Evolutionary conservation across 2,797 vertebrate genomes (phyloP).

Genomic region (Tenualosa ilisha): DNA sequence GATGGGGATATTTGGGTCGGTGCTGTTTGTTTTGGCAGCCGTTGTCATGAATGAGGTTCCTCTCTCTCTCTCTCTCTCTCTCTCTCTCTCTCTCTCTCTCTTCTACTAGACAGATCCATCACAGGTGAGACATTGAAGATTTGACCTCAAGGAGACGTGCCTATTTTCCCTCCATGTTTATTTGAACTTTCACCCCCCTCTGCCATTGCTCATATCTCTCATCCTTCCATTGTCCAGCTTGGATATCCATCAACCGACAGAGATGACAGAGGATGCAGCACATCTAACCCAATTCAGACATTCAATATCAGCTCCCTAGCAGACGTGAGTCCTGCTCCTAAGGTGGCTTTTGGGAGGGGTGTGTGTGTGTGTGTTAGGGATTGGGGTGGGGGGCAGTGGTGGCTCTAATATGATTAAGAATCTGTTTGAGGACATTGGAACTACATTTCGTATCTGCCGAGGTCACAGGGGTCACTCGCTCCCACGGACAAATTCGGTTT

Average conservation of each 20-base stretch:
- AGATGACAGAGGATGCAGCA: slow-evolving; percentile 25
- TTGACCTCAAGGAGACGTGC: background rate
- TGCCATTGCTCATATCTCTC: background rate
- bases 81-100: background rate
- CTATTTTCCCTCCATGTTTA: background rate
- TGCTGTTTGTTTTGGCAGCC: slow-evolving; percentile 51
- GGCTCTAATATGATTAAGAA: slow-evolving; percentile 38
- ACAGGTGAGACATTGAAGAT: background rate
- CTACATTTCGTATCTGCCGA: slow-evolving; percentile 33
- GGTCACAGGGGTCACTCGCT: slow-evolving; percentile 33
- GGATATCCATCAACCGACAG: slow-evolving; percentile 20
- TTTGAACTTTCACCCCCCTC: background rate
- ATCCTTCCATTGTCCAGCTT: background rate
- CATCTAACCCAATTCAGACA: slow-evolving; percentile 44
- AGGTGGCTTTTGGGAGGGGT: slow-evolving; percentile 37
- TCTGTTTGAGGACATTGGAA: slow-evolving; percentile 36
- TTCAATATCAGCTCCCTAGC: slow-evolving; percentile 43
- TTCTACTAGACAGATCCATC: background rate
- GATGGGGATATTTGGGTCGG: slow-evolving; percentile 66
- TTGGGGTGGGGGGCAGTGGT: background rate
- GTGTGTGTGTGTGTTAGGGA: background rate
- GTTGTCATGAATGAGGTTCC: slow-evolving; percentile 17
- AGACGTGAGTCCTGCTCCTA: slow-evolving; percentile 33
- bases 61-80: background rate
- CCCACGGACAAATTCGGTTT: slow-evolving; percentile 37